Conservation (phyloP, 37 sponge, comb jelly and placozoan species). For the Ephydatia muelleri region DNA sequence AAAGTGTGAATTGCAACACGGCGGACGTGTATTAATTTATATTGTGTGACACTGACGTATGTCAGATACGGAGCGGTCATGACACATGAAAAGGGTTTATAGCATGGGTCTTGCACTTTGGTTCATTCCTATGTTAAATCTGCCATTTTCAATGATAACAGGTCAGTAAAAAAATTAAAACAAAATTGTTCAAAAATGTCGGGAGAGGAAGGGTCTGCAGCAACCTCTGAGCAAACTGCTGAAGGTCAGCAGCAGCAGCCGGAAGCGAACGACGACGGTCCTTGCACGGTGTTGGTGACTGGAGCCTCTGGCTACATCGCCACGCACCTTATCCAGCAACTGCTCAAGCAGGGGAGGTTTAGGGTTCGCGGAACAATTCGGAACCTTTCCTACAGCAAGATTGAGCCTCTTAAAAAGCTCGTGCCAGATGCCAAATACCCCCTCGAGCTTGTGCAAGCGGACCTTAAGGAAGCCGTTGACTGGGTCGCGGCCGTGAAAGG, state of each 20-base stretch:
- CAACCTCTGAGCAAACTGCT: not conserved
- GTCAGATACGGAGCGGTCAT: too few species aligned
- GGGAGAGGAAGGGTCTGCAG: conserved; percentile 23
- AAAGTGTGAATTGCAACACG: too few species aligned
- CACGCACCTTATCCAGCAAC: conserved; percentile 67
- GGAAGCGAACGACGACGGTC: conserved; percentile 39
- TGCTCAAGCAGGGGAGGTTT: conserved; percentile 58
- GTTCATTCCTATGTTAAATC: too few species aligned
- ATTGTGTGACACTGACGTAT: too few species aligned
- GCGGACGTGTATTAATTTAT: too few species aligned
- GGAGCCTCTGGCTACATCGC: conserved; percentile 93
- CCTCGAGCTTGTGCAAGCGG: conserved; percentile 80
- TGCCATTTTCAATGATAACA: too few species aligned
- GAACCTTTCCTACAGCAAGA: conserved; percentile 61
- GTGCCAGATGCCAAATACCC: conserved; percentile 70
- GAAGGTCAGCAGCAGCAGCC: not conserved
- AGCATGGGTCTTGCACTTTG: too few species aligned
- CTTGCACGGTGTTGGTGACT: conserved; percentile 80
- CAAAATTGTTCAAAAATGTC: too few species aligned
- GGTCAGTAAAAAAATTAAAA: too few species aligned
- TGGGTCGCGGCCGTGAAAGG: conserved; percentile 85
- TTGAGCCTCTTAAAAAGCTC: conserved; percentile 62
- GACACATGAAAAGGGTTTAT: too few species aligned
- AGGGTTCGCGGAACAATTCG: conserved; percentile 87
- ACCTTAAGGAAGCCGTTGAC: conserved; percentile 59